Evolutionary conservation across 2,113 vertebrate species (phyloP).

Genomic region (Tichodroma muraria): DNA sequence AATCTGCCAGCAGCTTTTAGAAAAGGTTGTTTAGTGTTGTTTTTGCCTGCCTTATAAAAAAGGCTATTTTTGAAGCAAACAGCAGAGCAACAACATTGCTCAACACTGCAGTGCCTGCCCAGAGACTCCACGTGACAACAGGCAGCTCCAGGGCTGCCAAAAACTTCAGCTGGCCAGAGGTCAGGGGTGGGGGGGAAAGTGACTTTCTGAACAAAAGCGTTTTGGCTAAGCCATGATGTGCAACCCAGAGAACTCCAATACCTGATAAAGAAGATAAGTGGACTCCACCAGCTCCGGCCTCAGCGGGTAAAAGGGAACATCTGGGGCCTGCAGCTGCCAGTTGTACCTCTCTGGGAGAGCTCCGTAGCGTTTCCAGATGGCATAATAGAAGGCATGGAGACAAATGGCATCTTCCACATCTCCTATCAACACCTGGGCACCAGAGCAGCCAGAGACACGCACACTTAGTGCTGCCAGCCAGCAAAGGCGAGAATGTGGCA

Average conservation of each 20-base stretch:
- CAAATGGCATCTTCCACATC: conserved; percentile 98
- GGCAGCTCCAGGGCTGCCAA: neutral
- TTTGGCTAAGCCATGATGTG: neutral
- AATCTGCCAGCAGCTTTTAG: neutral
- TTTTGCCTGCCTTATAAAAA: neutral
- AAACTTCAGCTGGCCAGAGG: neutral
- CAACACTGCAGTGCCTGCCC: neutral
- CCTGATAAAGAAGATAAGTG: conserved; percentile 96
- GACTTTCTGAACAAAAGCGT: neutral
- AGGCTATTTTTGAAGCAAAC: neutral
- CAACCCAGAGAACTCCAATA: neutral
- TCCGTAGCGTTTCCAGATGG: conserved; percentile 96
- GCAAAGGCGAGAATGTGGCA: neutral
- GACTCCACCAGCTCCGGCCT: conserved; percentile 95
- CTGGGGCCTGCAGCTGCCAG: conserved; percentile 96
- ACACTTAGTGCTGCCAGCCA: neutral
- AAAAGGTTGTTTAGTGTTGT: neutral
- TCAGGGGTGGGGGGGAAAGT: accelerated
- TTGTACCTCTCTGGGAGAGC: conserved; percentile 96
- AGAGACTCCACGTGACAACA: neutral
- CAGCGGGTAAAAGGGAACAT: conserved; percentile 93
- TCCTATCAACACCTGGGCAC: conserved; percentile 86
- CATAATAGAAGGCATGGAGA: conserved; percentile 97
- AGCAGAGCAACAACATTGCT: neutral
- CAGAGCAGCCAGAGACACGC: neutral